Evolutionary conservation across 2,888 invertebrate species (phyloP), one percentile per base, ranked within the genome.

Genomic region (Hypena proboscidalis): DNA sequence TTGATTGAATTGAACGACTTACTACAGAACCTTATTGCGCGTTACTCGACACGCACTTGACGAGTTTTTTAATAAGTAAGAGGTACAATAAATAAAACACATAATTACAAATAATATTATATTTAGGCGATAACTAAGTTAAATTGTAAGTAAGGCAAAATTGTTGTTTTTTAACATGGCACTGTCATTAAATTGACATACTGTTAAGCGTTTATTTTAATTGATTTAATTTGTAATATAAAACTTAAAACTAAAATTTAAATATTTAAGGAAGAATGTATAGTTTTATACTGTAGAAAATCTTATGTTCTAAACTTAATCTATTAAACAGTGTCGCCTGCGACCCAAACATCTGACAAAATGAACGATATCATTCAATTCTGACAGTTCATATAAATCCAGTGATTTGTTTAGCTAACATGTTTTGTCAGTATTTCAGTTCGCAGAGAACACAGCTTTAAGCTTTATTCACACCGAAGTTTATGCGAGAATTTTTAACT

Each of bases 181-280:
- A 63, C 64, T 55, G 64, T 56, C 55, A 48, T 50, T 25, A 25
- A 62, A 64, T 60, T 60, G 61, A 64, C 61, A 64, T 45, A 19
- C 48, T 47, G 26, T 44, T 51, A 52, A 61, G 64, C 60, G 43
- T 30, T 52, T 42, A n/a, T n/a, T 46, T 44, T 41, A 48, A 41
- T 63, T 59, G 55, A 55, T 63, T 48, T 25, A n/a, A 23, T 33
- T 29, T 41, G 37, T 37, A 33, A 42, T 45, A 44, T 6, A 15
- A 29, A 51, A 34, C 44, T 50, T 56, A 57, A 9, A 42, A 44
- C 31, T 50, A 57, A 35, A 44, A 42, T 26, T 49, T 26, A 11
- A 25, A 23, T 15, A 31, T 31, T 19, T 26, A 37, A 11, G 25
- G 27, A 41, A 50, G 45, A 47, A 48, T 50, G 19, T 58, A 19